A percentile compares a stretch with the other conserved stretches of the same genome.
Conservation (phyloP, 2,113 vertebrate genomes). For the Morphnarchus princeps region DNA sequence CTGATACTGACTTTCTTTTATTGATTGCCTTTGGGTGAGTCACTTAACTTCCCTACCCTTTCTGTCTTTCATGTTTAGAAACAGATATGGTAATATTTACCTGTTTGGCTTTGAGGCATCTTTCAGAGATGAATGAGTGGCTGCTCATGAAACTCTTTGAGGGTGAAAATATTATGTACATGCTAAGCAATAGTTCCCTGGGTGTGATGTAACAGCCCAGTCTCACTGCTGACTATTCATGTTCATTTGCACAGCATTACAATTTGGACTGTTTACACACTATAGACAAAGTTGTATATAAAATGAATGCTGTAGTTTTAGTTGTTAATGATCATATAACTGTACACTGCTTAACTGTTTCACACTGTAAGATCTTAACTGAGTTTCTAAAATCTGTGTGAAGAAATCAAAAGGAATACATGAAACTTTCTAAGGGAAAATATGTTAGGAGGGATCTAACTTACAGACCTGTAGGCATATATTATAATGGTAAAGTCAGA, state of each 20-base stretch:
- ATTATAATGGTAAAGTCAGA: background rate
- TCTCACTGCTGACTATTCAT: background rate
- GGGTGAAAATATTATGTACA: background rate
- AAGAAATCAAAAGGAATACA: background rate
- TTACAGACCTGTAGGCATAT: background rate
- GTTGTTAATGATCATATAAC: background rate
- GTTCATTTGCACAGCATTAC: background rate
- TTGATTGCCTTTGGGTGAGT: constrained; percentile 9
- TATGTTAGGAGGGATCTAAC: background rate
- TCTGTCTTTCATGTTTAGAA: constrained; percentile 28
- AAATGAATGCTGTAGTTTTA: background rate
- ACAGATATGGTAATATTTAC: background rate
- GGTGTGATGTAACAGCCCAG: background rate
- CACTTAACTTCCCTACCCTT: background rate
- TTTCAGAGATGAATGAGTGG: background rate
- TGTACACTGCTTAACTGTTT: background rate
- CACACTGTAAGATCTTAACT: background rate
- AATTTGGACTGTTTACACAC: background rate
- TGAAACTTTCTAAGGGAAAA: background rate
- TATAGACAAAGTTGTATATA: background rate
- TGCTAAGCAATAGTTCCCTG: background rate
- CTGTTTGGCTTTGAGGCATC: background rate
- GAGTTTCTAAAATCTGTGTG: background rate
- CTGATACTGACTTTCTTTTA: constrained; percentile 42
- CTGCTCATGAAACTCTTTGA: constrained; percentile 1